These are phyloP conservation scores for Cryptophagus acutangulus DNA, from an alignment of 2,888 invertebrate genomes.

Conservation along the genomic window DNA sequence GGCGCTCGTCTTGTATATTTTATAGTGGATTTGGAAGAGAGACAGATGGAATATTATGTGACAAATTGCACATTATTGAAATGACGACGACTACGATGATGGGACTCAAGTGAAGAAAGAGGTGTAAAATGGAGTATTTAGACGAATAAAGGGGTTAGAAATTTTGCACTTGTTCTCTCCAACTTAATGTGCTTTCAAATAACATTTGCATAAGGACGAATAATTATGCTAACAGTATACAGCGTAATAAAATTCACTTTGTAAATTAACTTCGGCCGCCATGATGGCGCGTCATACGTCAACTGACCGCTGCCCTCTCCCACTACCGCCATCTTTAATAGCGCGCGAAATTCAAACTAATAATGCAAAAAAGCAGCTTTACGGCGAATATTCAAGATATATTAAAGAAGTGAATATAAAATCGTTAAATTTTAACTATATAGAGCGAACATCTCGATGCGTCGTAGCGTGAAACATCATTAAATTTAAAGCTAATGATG, in stretches of 20 bases:
- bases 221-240: too few species aligned
- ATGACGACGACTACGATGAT: slow-evolving; percentile 39
- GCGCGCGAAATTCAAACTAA: too few species aligned
- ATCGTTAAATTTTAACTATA: slow-evolving; percentile 39
- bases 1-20: not conserved
- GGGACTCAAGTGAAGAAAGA: slow-evolving; percentile 28
- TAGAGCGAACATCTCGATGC: slow-evolving; percentile 31
- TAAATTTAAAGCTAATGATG: slow-evolving; percentile 41
- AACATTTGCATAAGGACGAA: slow-evolving; percentile 26
- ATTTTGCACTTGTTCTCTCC: slow-evolving; percentile 30
- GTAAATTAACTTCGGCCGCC: too few species aligned
- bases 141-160: slow-evolving; percentile 39
- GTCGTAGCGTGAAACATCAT: slow-evolving; percentile 40
- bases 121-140: slow-evolving; percentile 45
- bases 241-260: too few species aligned
- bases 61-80: slow-evolving; percentile 48
- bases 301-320: too few species aligned
- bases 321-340: too few species aligned
- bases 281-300: too few species aligned
- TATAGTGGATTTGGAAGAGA: not conserved
- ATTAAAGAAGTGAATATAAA: too few species aligned
- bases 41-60: slow-evolving; percentile 41
- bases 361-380: too few species aligned
- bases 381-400: too few species aligned
- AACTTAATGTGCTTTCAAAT: too few species aligned